Conservation (phyloP, 2,888 invertebrate genomes). For the Sympetrum striolatum region DNA sequence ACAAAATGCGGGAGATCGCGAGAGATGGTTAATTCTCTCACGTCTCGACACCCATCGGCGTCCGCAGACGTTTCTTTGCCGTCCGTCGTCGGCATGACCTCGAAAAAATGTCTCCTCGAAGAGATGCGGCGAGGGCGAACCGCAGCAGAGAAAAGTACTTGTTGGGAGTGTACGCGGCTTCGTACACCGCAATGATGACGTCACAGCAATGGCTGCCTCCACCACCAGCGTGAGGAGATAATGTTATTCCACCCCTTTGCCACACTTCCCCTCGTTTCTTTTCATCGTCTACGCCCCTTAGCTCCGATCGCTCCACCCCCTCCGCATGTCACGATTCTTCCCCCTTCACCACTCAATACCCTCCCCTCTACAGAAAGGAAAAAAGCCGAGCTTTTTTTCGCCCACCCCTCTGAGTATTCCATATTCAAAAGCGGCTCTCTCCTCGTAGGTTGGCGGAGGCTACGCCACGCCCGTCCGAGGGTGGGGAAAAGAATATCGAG, state of each 20-base stretch:
- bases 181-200: not conserved
- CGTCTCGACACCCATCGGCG: too few relatives aligned
- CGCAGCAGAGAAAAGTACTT: too few relatives aligned
- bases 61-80: too few relatives aligned
- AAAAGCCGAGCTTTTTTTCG: not conserved
- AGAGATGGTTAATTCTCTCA: too few relatives aligned
- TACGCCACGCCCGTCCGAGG: not conserved
- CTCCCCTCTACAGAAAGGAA: not conserved
- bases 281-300: not conserved
- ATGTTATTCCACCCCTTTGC: slow-evolving; percentile 41
- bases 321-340: not conserved
- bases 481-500: not conserved
- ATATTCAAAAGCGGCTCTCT: slow-evolving; percentile 3
- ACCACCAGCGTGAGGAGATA: not conserved
- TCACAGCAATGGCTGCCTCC: slow-evolving; percentile 38
- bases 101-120: too few relatives aligned
- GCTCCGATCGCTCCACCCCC: not conserved
- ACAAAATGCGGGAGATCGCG: too few relatives aligned
- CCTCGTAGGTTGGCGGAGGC: not conserved
- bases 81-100: too few relatives aligned
- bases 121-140: too few relatives aligned
- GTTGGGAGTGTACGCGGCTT: not conserved
- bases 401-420: slow-evolving; percentile 1
- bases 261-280: not conserved
- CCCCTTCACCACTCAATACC: not conserved